Base-by-base conservation (phyloP, 2,888 invertebrate species). In the Seira ritae region DNA sequence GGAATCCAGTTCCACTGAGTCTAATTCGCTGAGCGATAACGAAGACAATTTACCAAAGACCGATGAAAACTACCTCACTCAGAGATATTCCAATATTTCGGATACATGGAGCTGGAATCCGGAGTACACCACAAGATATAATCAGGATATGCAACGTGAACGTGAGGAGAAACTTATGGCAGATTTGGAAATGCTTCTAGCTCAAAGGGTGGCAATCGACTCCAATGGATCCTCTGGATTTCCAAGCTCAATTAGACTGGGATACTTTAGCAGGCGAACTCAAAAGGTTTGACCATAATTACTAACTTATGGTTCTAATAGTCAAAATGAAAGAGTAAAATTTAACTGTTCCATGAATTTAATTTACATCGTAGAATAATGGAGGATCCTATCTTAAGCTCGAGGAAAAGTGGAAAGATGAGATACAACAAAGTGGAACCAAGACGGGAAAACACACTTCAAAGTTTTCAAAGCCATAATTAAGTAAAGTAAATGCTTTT, bases 71-170 rank as follows among this genome's bases (percentile, higher is more conserved):
- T 72, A 78, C 69, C 70, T 81, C 0, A 75, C 19, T 70, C 81
- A 73, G 22, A 66, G 71, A 46, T 80, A 73, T 73, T 69, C 80
- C 10, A 37, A 37, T 8, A 20, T 73, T 6, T 80, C 77, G 10
- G 87, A 87, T 22, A 85, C 75, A 15, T 89, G 89, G 89, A 72
- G 85, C n/a, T 96, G 96, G 96, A 94, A 94, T 84, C 92, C 94
- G 20, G 94, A 95, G 88, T 91, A 95, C 78, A 95, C 95, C 0
- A 95, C 96, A 2, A 93, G 96, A 87, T 95, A 95, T 90, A 97
- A 97, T 91, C 96, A 97, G 90, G 96, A 97, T 90, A 94, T 95
- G 89, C 97, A 96, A 91, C 92, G 97, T 3, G 94, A 96, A 83
- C 94, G 94, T 90, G 96, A 97, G 91, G 96, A 96, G 91, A 93